These are phyloP conservation scores for Chunga burmeisteri DNA, from an alignment of 2,113 vertebrate species.

Conservation along the genomic window DNA sequence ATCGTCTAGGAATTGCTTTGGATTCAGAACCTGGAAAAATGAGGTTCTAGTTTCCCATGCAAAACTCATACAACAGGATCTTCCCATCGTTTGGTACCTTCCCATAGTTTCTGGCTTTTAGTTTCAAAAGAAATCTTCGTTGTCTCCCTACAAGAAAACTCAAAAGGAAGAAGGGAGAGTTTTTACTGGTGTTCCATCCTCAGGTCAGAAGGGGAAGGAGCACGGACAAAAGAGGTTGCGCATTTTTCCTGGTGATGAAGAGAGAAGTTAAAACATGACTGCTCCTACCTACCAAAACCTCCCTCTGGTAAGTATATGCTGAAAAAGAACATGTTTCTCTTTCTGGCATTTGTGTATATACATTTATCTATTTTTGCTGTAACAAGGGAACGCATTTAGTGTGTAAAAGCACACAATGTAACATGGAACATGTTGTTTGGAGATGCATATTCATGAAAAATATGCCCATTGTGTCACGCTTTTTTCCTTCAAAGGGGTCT, in stretches of 20 bases:
- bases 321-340: background rate
- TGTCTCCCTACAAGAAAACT: background rate
- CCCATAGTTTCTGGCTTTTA: background rate
- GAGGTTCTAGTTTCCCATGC: background rate
- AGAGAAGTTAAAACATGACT: conserved; percentile 44
- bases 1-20: background rate
- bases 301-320: conserved; percentile 27
- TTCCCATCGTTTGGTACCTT: background rate
- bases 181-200: background rate
- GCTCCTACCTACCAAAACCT: background rate
- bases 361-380: background rate
- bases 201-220: background rate
- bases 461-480: background rate
- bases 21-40: background rate
- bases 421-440: background rate
- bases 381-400: background rate
- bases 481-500: background rate
- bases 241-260: conserved; percentile 44
- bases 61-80: background rate
- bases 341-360: background rate
- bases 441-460: background rate
- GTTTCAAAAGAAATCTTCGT: background rate
- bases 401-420: background rate
- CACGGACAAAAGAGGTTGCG: background rate
- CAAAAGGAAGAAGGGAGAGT: background rate